phyloP scores from a whole-genome alignment of 2,888 invertebrate species.

The Torymus texanus region DNA sequence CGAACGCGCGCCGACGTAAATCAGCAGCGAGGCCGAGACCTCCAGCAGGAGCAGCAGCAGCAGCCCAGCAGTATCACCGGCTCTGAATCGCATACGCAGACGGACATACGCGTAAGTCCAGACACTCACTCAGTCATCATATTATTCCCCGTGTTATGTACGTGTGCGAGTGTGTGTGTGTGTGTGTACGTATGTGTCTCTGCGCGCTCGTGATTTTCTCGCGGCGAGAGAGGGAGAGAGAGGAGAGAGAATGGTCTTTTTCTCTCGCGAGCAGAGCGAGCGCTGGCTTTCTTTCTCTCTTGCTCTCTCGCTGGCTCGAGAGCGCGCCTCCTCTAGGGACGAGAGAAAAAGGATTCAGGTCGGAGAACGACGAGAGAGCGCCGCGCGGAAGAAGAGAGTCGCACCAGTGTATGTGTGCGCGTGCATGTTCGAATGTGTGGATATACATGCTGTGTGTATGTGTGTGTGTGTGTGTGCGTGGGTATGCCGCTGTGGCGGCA shows the following conservation, averaged over 20 bases:
- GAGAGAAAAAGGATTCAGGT: conserved; percentile 42
- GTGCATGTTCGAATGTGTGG: too few species aligned
- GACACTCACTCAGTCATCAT: too few species aligned
- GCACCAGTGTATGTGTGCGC: background rate
- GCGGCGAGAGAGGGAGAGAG: background rate
- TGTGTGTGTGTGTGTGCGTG: too few species aligned
- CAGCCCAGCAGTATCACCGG: too few species aligned
- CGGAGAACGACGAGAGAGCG: conserved; percentile 18
- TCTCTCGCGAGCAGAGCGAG: conserved; percentile 2
- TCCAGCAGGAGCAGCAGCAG: too few species aligned
- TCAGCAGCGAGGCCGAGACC: too few species aligned
- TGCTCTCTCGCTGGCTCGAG: background rate
- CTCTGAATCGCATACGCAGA: too few species aligned
- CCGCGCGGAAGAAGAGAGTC: background rate
- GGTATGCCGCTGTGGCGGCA: too few species aligned
- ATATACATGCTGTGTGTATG: too few species aligned
- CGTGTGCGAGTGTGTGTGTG: background rate
- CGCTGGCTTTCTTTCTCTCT: conserved; percentile 4
- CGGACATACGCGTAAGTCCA: too few species aligned
- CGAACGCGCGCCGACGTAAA: too few species aligned
- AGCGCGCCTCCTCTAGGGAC: conserved; percentile 12
- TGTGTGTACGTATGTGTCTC: background rate
- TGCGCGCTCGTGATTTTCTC: background rate
- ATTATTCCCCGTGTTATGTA: too few species aligned
- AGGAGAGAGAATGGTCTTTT: conserved; percentile 38